Evolutionary conservation across 2,797 vertebrate species (phyloP), one percentile per base, ranked within the genome.

Genomic region (Myripristis murdjan): DNA sequence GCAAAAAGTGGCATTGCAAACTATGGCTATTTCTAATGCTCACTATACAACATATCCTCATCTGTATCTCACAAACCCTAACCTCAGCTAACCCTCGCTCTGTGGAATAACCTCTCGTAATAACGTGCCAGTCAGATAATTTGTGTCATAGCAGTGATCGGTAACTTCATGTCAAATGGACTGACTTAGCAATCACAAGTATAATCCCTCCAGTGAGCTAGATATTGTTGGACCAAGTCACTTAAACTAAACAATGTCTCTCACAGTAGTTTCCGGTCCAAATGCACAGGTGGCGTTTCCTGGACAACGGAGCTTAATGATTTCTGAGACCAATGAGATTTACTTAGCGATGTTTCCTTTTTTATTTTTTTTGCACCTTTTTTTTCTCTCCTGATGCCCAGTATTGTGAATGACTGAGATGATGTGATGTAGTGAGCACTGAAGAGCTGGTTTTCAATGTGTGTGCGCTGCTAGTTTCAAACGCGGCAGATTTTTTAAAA

Each of bases 371-470:
- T 89, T 89, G 87, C 89, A 91, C 77, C 64, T 81, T 85, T 49
- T 51, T 33, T 48, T 57, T 65, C 61, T 23, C 57, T 70, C 75
- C 52, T 69, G 43, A 70, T 84, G 68, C 79, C 84, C 71, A 83
- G 81, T 91, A 75, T 91, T 92, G 90, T 92, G 88, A 90, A 78
- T 60, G 85, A 83, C 43, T 81, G 81, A 69, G 6, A 28, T 28
- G 22, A 48, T 60, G 70, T 70, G 69, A 77, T 26, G 22, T 74
- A 24, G 59, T 75, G 73, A 79, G 75, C 77, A 52, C 69, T 76
- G 67, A 65, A 70, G 69, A 54, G 90, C 73, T 1, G 61, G 69
- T 82, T 91, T 85, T 80, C 77, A 59, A 79, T 46, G 60, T 71
- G 35, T 75, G 76, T 78, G 80, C 86, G 79, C 73, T 82, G 79